Percentiles rank a stretch among this genome's conserved stretches.
Conservation (phyloP, 1,140 invertebrate species). For the Mactra quadrangularis region DNA sequence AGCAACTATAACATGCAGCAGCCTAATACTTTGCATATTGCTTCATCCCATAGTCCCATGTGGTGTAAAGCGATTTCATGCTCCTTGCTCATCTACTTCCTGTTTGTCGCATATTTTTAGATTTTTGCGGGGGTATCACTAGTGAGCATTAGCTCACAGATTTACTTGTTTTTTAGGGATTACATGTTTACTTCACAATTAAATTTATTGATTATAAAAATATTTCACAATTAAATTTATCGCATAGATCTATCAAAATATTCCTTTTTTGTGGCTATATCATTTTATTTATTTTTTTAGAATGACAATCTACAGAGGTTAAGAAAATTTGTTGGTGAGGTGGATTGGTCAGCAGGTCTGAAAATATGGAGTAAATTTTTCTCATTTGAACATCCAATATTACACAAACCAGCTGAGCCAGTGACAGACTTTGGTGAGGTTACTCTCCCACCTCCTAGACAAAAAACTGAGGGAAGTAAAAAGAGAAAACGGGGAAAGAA, state of each 20-base stretch:
- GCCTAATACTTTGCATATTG: no score
- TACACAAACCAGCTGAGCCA: constrained; percentile 66
- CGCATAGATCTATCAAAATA: background rate
- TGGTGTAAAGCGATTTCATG: no score
- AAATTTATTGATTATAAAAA: no score
- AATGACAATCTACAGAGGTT: constrained; percentile 82
- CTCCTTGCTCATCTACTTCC: no score
- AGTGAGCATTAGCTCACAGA: no score
- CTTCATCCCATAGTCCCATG: no score
- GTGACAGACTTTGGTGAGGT: constrained; percentile 71
- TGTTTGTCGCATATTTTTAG: no score
- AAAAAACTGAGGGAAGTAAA: constrained; percentile 16
- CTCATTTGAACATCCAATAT: constrained; percentile 80
- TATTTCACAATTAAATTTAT: no score
- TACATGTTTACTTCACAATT: no score
- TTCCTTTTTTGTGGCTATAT: background rate
- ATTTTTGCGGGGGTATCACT: no score
- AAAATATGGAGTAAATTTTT: constrained; percentile 84
- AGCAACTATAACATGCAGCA: no score
- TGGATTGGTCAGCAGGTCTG: constrained; percentile 83
- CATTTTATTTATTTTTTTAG: constrained; percentile 68
- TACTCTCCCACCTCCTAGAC: constrained; percentile 20
- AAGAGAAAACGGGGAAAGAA: constrained; percentile 70
- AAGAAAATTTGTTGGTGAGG: constrained; percentile 78
- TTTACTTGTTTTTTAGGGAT: no score